Evolutionary conservation across 2,888 invertebrate genomes (phyloP), one percentile per base, ranked within the genome.

Genomic region (Chymomyza caudatula): DNA sequence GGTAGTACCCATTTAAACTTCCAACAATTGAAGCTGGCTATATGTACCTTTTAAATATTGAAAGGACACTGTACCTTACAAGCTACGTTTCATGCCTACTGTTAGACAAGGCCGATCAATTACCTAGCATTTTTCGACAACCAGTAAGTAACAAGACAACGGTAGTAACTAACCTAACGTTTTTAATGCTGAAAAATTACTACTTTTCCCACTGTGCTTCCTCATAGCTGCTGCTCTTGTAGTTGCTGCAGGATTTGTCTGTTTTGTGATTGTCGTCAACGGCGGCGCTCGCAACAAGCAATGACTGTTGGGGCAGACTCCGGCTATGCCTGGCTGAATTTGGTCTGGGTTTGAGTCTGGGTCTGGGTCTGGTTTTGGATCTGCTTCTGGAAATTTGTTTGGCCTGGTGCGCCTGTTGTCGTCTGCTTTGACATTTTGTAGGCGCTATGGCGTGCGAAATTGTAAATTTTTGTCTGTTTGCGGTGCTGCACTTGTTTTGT

Each of bases 401-500:
- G 51, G 19, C 19, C 6, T 19, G 19, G 19, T 13, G 47, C 17
- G 15, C 47, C 17, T 19, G 58, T 42, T 58, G 61, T 61, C 59
- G 47, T 17, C 62, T 77, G 65, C 73, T 71, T 65, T 76, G 81
- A 80, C 78, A 81, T 84, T 80, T 76, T 69, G 78, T 80, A 80
- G 80, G 80, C 80, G 80, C 86, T 85, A 80, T 76, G 80, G 80
- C 86, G 80, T 80, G 80, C 80, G 80, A 85, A 80, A 80, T 80
- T 80, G 80, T 85, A 85, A 77, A 85, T 85, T 83, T 83, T 78
- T 81, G 71, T 60, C 19, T 55, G 73, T 53, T 60, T 57, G 29
- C 29, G 51, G 47, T 63, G 54, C 54, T 49, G 52, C 42, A 42
- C 37, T 8, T n/a, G 15, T 6, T 11, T 2, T 2, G 13, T 49